Base-by-base conservation (phyloP, 2,888 invertebrate species). In the Pristionchus maxplancki region DNA sequence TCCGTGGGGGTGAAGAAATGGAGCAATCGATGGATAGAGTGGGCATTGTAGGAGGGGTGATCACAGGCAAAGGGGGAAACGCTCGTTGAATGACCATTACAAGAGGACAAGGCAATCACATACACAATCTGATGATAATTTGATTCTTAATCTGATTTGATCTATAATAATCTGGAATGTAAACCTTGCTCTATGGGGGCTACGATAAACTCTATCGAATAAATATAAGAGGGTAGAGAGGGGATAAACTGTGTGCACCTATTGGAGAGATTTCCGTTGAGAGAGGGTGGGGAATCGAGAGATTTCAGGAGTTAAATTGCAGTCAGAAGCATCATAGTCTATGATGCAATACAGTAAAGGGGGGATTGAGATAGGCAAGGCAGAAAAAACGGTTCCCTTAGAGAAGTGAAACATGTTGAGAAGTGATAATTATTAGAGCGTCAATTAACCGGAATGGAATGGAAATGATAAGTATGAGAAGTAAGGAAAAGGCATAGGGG, bases 401-500 rank as follows among this genome's bases (percentile, higher is more conserved):
- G 78, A 78, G 37, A 40, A 74, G 34, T 74, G 37, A 48, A 44
- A 78, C 78, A 78, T 40, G 78, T 78, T 28, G n/a, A 78, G 40
- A 48, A 78, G 78, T 48, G 78, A 48, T 78, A 48, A 78, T 78
- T 78, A 78, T 78, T 78, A 78, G 78, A 78, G 78, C 78, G 78
- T 78, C 44, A 78, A 13, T 78, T 78, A 78, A 78, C 78, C 78
- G 78, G 78, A 78, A 78, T 78, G 48, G 28, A 44, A 28, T 40
- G 78, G 78, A 78, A 78, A 48, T 78, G 78, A 78, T 78, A 78
- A 78, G 78, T 78, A 78, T 78, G 78, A 78, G 44, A 28, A 44
- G 44, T 28, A 6, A 44, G n/a, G n/a, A 28, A n/a, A 78, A 28
- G 78, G 44, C 28, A 48, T 78, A 15, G 13, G 58, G 71, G 37